Conservation (phyloP, 2,113 vertebrate genomes). For the Gobiocypris rarus region DNA sequence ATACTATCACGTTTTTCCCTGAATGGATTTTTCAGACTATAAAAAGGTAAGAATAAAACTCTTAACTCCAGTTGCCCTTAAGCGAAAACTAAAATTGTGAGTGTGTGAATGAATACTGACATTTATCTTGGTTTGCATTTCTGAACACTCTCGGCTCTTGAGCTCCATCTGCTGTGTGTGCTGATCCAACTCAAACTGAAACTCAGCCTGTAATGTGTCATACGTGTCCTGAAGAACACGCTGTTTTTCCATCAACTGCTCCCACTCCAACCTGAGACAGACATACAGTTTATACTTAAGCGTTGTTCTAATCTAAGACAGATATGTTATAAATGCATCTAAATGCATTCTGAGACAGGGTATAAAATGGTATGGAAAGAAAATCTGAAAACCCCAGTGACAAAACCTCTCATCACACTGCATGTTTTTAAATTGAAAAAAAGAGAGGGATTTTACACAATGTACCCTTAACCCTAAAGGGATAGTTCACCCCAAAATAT, state of each 20-base stretch:
- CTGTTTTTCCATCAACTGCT: conserved; percentile 88
- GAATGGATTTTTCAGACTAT: neutral
- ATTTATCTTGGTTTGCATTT: conserved; percentile 77
- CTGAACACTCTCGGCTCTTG: conserved; percentile 77
- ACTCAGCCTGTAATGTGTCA: conserved; percentile 90
- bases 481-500: too few species aligned
- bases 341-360: neutral
- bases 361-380: neutral
- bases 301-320: neutral
- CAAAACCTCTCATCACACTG: too few species aligned
- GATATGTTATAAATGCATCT: neutral
- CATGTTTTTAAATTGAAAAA: too few species aligned
- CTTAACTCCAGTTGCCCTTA: neutral
- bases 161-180: conserved; percentile 81
- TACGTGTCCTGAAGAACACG: conserved; percentile 87
- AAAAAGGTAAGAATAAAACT: neutral
- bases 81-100: too few species aligned
- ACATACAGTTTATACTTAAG: neutral
- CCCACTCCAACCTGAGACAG: conserved; percentile 84
- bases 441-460: too few species aligned
- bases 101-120: conserved; percentile 68
- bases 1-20: neutral
- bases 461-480: too few species aligned
- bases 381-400: neutral
- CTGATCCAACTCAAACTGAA: conserved; percentile 89